phyloP scores from a whole-genome alignment of 1,140 invertebrate genomes.

The Cydia fagiglandana region DNA sequence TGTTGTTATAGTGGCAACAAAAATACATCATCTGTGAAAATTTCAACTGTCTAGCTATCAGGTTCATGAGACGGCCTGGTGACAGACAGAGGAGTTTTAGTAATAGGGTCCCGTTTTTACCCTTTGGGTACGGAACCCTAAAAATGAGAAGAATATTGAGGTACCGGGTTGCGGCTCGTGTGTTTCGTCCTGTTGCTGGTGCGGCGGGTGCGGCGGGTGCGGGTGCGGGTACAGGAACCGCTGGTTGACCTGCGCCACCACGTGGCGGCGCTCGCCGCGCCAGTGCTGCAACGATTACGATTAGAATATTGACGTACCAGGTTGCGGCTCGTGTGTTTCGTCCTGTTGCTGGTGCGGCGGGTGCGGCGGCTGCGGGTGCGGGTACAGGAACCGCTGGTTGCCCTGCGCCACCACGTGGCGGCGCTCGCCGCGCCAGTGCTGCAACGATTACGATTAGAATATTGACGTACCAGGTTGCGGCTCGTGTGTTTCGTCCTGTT shows the following conservation, averaged over 20 bases:
- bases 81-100: no score
- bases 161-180: slow-evolving; percentile 44
- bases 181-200: slow-evolving; percentile 67
- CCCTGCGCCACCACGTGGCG: slow-evolving; percentile 96
- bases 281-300: no score
- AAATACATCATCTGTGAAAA: no score
- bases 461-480: background rate
- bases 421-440: no score
- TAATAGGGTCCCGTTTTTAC: no score
- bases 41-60: no score
- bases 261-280: slow-evolving; percentile 93
- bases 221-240: slow-evolving; percentile 91
- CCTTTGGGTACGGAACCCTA: no score
- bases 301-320: background rate
- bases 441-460: no score
- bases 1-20: no score
- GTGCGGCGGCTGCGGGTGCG: slow-evolving; percentile 71
- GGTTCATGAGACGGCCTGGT: no score
- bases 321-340: slow-evolving; percentile 59
- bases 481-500: slow-evolving; percentile 73
- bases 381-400: slow-evolving; percentile 96
- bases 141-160: background rate
- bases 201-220: slow-evolving; percentile 51
- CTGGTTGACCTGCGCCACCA: slow-evolving; percentile 97
- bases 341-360: slow-evolving; percentile 57